These are phyloP conservation scores for silkworm (Bombyx mori) DNA, from an alignment of 1,140 invertebrate species.

Conservation along the genomic window ASM3026992v2 NC_085128.1:15037501-15038000, in stretches of 20 bases:
- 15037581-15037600: neutral
- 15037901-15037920: no score
- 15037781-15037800: constrained; percentile 36
- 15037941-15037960: neutral
- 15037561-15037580: no score
- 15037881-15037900: neutral
- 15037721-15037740: constrained; percentile 70
- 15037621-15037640: no score
- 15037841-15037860: no score
- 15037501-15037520: no score
- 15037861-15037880: neutral
- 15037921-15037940: neutral
- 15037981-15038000: neutral
- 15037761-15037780: constrained; percentile 62
- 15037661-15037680: constrained; percentile 29
- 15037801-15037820: constrained; percentile 53
- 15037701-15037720: constrained; percentile 66
- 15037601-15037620: neutral
- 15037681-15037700: constrained; percentile 66
- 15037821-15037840: constrained; percentile 42
- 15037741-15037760: constrained; percentile 65
- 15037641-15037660: neutral
- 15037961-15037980: neutral
- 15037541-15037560: no score
- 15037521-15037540: no score